phyloP scores from a whole-genome alignment of 2,113 vertebrate genomes.

The Delphinus delphis region DNA sequence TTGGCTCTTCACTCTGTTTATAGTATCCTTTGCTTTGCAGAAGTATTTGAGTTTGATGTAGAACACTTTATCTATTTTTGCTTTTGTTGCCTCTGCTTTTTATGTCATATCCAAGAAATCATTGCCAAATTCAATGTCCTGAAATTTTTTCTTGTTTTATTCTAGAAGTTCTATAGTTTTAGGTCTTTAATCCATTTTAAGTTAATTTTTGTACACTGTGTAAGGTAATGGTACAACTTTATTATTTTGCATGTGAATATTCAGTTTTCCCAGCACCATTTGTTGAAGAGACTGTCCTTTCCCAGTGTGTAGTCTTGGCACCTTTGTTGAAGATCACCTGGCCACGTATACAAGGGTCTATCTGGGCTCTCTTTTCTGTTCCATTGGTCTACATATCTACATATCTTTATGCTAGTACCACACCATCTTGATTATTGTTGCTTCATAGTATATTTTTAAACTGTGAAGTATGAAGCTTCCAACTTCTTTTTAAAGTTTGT shows the following conservation, averaged over 20 bases:
- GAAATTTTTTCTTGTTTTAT: background rate
- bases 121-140: background rate
- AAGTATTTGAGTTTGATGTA: background rate
- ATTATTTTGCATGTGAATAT: background rate
- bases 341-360: background rate
- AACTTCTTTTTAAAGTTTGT: background rate
- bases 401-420: background rate
- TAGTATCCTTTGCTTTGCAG: background rate
- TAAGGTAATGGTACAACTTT: background rate
- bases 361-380: background rate
- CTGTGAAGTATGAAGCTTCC: background rate
- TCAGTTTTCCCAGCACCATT: background rate
- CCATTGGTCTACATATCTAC: background rate
- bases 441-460: background rate
- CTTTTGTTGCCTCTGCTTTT: background rate
- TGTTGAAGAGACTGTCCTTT: background rate
- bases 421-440: background rate
- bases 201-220: background rate
- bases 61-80: background rate
- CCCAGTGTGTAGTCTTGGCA: background rate
- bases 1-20: background rate
- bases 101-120: background rate
- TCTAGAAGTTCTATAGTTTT: background rate
- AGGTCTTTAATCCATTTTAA: background rate
- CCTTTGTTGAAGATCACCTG: background rate